Percentiles rank a stretch among this genome's conserved stretches.
These are phyloP conservation scores for Helostoma temminkii DNA, from an alignment of 2,797 vertebrate species.

Conservation along the genomic window DNA sequence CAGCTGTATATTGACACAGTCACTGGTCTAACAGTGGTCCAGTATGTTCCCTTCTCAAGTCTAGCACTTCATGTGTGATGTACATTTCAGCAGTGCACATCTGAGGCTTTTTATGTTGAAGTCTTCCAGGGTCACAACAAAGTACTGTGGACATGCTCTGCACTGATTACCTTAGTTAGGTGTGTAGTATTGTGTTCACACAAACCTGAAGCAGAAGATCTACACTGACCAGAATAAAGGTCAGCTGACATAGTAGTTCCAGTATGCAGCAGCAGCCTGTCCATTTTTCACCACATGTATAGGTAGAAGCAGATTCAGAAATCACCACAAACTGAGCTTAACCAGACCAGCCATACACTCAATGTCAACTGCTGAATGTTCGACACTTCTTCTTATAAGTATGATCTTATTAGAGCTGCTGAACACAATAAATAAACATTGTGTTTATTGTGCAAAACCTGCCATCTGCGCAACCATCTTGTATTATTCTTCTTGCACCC, in stretches of 20 bases:
- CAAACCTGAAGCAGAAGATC: neutral
- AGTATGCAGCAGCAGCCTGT: slow-evolving; percentile 7
- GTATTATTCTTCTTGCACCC: neutral
- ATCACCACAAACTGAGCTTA: too few species aligned
- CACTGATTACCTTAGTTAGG: neutral
- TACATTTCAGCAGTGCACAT: too few species aligned
- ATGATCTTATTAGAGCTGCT: neutral
- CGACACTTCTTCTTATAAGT: neutral
- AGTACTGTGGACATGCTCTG: neutral
- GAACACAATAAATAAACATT: slow-evolving; percentile 1
- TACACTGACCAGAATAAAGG: neutral
- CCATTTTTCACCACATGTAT: neutral
- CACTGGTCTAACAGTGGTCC: neutral
- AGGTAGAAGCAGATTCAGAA: neutral
- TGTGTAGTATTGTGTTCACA: neutral
- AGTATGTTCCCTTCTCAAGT: neutral
- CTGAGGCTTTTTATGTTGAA: too few species aligned
- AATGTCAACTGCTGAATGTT: slow-evolving; percentile 9
- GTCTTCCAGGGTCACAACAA: too few species aligned
- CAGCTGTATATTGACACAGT: neutral
- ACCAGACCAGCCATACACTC: neutral
- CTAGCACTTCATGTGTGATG: neutral
- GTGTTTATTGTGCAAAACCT: slow-evolving; percentile 3
- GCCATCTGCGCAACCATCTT: neutral
- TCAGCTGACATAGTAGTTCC: too few species aligned